Conservation (phyloP, 2,113 vertebrate species). For the Morone chrysops region DNA sequence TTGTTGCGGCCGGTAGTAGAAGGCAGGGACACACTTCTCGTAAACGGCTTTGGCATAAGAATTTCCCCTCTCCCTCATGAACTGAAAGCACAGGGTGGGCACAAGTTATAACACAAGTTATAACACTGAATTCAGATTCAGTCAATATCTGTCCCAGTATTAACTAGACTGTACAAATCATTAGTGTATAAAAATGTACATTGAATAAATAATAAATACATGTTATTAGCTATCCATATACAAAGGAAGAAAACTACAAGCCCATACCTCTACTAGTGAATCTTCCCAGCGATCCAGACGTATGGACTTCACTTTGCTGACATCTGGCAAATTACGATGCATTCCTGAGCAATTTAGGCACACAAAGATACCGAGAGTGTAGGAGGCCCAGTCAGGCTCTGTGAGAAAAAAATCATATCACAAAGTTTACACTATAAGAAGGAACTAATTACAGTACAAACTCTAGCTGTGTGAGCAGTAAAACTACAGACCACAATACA, state of each 20-base stretch:
- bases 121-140: not conserved
- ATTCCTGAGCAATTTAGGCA: slow-evolving; percentile 93
- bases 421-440: slow-evolving; percentile 2
- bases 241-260: no score
- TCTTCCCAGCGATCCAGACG: slow-evolving; percentile 93
- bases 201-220: no score
- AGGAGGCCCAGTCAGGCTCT: slow-evolving; percentile 96
- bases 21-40: slow-evolving; percentile 89
- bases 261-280: slow-evolving; percentile 87
- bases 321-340: slow-evolving; percentile 88
- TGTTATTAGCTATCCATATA: no score
- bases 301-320: slow-evolving; percentile 93
- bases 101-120: not conserved
- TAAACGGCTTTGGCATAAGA: slow-evolving; percentile 85
- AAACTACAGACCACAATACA: not conserved
- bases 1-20: slow-evolving; percentile 89
- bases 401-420: slow-evolving; percentile 12
- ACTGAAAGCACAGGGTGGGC: slow-evolving; percentile 79
- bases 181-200: no score
- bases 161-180: no score
- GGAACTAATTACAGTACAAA: not conserved
- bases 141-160: no score
- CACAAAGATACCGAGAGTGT: slow-evolving; percentile 91
- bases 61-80: slow-evolving; percentile 90
- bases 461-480: not conserved